phyloP scores from a whole-genome alignment of 2,113 vertebrate genomes.

The Dipodomys ordii region DNA sequence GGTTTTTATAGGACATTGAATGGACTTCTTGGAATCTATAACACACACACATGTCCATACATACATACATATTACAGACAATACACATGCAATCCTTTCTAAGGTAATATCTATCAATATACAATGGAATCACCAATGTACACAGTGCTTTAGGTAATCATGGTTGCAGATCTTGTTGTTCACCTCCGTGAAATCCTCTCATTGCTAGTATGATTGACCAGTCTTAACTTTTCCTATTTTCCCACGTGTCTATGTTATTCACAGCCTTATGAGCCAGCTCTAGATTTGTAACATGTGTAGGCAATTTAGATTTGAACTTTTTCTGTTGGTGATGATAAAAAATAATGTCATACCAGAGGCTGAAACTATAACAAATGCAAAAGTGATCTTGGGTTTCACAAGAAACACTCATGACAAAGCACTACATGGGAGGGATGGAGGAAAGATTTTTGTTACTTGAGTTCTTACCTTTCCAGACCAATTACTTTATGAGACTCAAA shows the following conservation, averaged over 20 bases:
- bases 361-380: background rate
- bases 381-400: slow-evolving; percentile 9
- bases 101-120: background rate
- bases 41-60: background rate
- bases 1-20: background rate
- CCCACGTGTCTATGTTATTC: background rate
- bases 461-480: background rate
- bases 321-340: slow-evolving; percentile 25
- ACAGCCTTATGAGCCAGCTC: background rate
- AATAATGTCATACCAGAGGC: background rate
- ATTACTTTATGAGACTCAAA: slow-evolving; percentile 27
- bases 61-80: background rate
- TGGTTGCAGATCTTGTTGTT: background rate
- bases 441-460: background rate
- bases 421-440: background rate
- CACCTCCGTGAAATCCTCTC: background rate
- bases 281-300: background rate
- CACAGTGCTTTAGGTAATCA: background rate
- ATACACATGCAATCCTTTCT: background rate
- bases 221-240: background rate
- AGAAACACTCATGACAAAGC: background rate
- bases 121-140: background rate
- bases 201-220: background rate
- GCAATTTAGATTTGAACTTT: background rate
- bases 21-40: background rate